phyloP scores from a whole-genome alignment of 2,888 invertebrate species.

The Eupithecia tripunctaria region DNA sequence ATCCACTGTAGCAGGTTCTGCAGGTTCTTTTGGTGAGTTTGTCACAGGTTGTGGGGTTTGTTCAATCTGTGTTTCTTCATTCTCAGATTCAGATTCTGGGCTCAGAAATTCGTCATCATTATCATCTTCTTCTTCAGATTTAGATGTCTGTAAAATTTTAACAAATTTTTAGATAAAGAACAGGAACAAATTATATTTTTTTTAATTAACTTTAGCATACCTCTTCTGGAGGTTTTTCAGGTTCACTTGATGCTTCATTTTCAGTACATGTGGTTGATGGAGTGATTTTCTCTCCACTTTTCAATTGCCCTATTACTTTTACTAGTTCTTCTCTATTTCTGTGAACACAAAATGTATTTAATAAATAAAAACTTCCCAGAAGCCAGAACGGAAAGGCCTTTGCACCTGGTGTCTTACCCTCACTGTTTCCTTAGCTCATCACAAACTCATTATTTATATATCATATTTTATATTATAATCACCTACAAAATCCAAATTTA shows the following conservation, averaged over 20 bases:
- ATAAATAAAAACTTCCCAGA: not conserved
- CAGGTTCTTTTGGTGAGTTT: slow-evolving; percentile 30
- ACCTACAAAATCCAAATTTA: too few relatives aligned
- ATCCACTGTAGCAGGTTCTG: slow-evolving; percentile 21
- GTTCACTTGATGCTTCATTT: slow-evolving; percentile 77
- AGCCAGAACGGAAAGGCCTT: not conserved
- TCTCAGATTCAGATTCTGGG: slow-evolving; percentile 76
- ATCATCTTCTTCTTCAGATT: slow-evolving; percentile 71
- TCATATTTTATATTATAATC: too few relatives aligned
- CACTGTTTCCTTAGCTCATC: not conserved
- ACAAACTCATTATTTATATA: too few relatives aligned
- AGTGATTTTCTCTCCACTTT: slow-evolving; percentile 88
- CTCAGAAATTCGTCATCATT: slow-evolving; percentile 81
- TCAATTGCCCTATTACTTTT: slow-evolving; percentile 89
- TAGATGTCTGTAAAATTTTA: slow-evolving; percentile 48
- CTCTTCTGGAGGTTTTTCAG: slow-evolving; percentile 61
- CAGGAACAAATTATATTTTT: not conserved
- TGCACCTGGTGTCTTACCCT: not conserved
- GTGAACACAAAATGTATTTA: slow-evolving; percentile 23
- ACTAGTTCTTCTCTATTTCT: slow-evolving; percentile 93
- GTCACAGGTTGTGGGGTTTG: slow-evolving; percentile 41
- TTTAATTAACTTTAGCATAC: slow-evolving; percentile 42
- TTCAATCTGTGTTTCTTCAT: slow-evolving; percentile 64
- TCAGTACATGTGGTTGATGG: slow-evolving; percentile 63
- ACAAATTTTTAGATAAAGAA: not conserved